These are phyloP conservation scores for Netelia virgata DNA, from an alignment of 2,888 invertebrate genomes.

Conservation along the genomic window DNA sequence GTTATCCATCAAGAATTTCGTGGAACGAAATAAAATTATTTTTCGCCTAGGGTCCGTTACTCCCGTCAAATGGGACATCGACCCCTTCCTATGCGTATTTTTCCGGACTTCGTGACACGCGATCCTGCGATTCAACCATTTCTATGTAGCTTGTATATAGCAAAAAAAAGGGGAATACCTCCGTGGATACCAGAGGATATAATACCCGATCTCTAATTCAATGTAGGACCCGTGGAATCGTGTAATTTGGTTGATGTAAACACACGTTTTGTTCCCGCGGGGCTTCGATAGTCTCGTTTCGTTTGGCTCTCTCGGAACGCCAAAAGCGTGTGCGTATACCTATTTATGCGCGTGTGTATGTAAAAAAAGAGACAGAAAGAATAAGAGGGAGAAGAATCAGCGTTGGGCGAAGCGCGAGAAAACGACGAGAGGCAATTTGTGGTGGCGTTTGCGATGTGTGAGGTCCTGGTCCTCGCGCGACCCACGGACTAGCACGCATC, in stretches of 20 bases:
- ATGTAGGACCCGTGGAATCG: slow-evolving; percentile 65
- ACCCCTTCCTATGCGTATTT: neutral
- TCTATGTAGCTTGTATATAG: slow-evolving; percentile 12
- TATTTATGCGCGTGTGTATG: neutral
- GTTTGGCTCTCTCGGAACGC: slow-evolving; percentile 10
- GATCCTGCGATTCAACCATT: slow-evolving; percentile 8
- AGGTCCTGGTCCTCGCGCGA: slow-evolving; percentile 72
- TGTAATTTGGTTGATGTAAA: slow-evolving; percentile 67
- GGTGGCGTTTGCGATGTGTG: slow-evolving; percentile 74
- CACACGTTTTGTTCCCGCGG: slow-evolving; percentile 64
- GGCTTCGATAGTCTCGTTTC: slow-evolving; percentile 49
- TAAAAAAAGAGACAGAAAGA: neutral
- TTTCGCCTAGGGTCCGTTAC: neutral
- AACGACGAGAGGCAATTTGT: slow-evolving; percentile 65
- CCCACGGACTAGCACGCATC: slow-evolving; percentile 62
- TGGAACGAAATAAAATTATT: neutral
- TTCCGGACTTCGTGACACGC: slow-evolving; percentile 12
- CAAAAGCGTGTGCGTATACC: neutral
- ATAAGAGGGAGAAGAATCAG: slow-evolving; percentile 39
- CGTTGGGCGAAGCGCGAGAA: slow-evolving; percentile 54
- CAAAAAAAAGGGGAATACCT: slow-evolving; percentile 5
- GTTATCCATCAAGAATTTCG: too few relatives aligned
- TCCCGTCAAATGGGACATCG: neutral
- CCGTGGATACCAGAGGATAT: slow-evolving; percentile 38
- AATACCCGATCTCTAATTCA: slow-evolving; percentile 71